Conservation (phyloP, 2,113 vertebrate species). For the Coryphaenoides rupestris region DNA sequence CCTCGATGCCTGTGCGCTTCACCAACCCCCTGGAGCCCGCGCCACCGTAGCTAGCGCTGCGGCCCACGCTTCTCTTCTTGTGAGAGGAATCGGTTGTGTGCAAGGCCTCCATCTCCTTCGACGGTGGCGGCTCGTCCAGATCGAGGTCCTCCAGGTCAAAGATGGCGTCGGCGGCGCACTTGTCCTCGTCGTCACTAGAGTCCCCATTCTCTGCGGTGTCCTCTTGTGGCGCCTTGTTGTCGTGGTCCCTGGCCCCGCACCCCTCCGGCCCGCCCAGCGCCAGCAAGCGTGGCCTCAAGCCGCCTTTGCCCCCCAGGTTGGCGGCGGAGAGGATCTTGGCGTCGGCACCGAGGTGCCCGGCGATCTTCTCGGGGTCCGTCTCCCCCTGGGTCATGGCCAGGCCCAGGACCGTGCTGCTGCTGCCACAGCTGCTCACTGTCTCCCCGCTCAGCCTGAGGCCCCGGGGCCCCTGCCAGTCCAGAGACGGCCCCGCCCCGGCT, state of each 20-base stretch:
- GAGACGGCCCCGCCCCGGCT: constrained; percentile 50
- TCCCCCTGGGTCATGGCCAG: constrained; percentile 55
- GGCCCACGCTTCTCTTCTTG: constrained; percentile 54
- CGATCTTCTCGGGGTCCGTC: constrained; percentile 58
- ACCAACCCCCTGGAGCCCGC: constrained; percentile 53
- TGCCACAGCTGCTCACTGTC: constrained; percentile 48
- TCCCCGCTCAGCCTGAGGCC: constrained; percentile 74
- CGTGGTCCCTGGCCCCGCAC: constrained; percentile 22
- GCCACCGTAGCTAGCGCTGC: constrained; percentile 41
- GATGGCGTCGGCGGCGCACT: constrained; percentile 79
- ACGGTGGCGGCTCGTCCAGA: constrained; percentile 62
- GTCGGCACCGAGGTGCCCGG: constrained; percentile 56
- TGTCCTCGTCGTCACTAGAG: constrained; percentile 76
- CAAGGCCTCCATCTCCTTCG: constrained; percentile 27
- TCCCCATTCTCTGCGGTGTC: constrained; percentile 61
- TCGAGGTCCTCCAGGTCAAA: constrained; percentile 85
- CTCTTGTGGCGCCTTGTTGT: constrained; percentile 22
- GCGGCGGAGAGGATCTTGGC: constrained; percentile 49
- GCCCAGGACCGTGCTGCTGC: constrained; percentile 51
- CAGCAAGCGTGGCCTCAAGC: constrained; percentile 74
- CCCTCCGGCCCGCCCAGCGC: constrained; percentile 57
- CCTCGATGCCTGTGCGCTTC: constrained; percentile 83
- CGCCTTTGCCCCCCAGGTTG: constrained; percentile 28
- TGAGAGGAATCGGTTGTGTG: not conserved
- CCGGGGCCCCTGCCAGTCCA: constrained; percentile 71